These are phyloP conservation scores for Rhinatrema bivittatum DNA, from an alignment of 2,797 vertebrate species.

Conservation along the genomic window DNA sequence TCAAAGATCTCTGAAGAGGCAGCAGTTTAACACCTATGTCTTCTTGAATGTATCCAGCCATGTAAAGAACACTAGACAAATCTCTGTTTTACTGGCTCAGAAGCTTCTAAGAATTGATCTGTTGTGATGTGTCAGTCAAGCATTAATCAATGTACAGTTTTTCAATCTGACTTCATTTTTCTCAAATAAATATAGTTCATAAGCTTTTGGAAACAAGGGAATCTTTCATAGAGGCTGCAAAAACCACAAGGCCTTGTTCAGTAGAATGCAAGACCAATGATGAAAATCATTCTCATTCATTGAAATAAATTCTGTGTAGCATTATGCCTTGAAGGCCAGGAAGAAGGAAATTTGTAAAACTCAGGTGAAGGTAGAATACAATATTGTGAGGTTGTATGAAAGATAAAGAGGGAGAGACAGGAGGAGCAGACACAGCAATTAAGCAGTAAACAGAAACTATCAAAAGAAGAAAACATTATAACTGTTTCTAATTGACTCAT, in stretches of 20 bases:
- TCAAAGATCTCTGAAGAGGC: slow-evolving; percentile 14
- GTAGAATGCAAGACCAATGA: not conserved
- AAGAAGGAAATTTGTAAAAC: slow-evolving; percentile 2
- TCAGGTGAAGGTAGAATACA: no score
- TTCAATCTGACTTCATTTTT: not conserved
- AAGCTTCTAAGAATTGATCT: not conserved
- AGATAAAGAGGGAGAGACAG: no score
- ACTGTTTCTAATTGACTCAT: no score
- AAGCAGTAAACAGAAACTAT: no score
- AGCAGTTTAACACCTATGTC: slow-evolving; percentile 1
- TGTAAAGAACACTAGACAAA: slow-evolving; percentile 7
- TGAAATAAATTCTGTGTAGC: not conserved
- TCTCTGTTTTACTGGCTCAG: not conserved
- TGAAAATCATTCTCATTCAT: not conserved
- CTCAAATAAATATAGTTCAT: not conserved
- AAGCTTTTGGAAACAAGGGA: slow-evolving; percentile 1
- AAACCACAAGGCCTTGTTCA: no score
- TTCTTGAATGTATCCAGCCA: slow-evolving; percentile 5
- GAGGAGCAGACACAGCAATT: no score
- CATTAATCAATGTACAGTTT: slow-evolving; percentile 5
- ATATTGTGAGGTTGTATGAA: no score
- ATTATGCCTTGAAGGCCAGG: not conserved
- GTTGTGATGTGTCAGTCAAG: slow-evolving; percentile 9
- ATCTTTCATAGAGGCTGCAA: slow-evolving; percentile 1
- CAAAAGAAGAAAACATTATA: no score